These are phyloP conservation scores for Lymantria dispar DNA, from an alignment of 2,888 invertebrate genomes.

Conservation along the genomic window DNA sequence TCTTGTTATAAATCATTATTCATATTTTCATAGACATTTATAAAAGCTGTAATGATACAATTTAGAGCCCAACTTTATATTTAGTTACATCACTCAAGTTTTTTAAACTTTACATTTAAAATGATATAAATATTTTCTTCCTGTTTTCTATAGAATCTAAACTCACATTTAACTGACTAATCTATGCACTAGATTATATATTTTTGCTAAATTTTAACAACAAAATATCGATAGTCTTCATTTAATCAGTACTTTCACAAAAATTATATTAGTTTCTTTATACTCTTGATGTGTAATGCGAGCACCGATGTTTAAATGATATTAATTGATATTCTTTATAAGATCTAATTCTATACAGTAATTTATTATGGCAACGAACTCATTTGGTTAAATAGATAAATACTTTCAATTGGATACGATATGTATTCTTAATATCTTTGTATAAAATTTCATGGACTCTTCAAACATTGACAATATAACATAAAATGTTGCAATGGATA, in stretches of 20 bases:
- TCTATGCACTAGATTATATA: slow-evolving; percentile 54
- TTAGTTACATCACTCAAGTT: slow-evolving; percentile 18
- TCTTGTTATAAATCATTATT: slow-evolving; percentile 5
- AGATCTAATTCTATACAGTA: slow-evolving; percentile 53
- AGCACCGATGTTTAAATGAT: slow-evolving; percentile 65
- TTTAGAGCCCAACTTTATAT: slow-evolving; percentile 42
- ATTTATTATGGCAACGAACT: slow-evolving; percentile 69
- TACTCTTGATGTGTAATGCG: slow-evolving; percentile 64
- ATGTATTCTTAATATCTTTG: slow-evolving; percentile 21
- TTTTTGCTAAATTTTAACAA: slow-evolving; percentile 60
- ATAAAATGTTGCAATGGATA: slow-evolving; percentile 47
- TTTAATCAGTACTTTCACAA: slow-evolving; percentile 48
- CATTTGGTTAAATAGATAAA: slow-evolving; percentile 62
- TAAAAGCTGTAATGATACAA: slow-evolving; percentile 54
- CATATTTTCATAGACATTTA: slow-evolving; percentile 13
- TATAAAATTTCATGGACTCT: slow-evolving; percentile 21
- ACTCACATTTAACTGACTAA: slow-evolving; percentile 40
- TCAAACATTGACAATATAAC: slow-evolving; percentile 9
- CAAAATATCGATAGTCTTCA: slow-evolving; percentile 55
- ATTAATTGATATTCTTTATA: slow-evolving; percentile 45
- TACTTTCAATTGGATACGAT: slow-evolving; percentile 21
- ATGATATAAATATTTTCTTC: slow-evolving; percentile 27
- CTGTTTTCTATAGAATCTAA: slow-evolving; percentile 27
- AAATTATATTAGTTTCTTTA: slow-evolving; percentile 39
- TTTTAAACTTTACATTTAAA: slow-evolving; percentile 37